phyloP scores from a whole-genome alignment of 2,888 invertebrate genomes.

The Euzophera pinguis region DNA sequence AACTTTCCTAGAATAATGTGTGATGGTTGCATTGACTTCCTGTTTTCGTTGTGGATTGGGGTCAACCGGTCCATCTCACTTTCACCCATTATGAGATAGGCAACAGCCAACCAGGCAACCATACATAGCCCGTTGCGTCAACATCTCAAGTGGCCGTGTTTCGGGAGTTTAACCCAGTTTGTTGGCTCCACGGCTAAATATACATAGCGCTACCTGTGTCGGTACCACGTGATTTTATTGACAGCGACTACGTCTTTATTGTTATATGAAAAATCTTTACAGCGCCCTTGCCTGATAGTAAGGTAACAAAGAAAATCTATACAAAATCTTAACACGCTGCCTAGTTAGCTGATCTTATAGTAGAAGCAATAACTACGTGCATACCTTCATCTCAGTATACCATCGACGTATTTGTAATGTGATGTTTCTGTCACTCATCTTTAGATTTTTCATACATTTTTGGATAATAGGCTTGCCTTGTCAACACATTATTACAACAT shows the following conservation, averaged over 20 bases:
- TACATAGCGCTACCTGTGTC: slow-evolving; percentile 58
- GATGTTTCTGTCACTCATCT: background rate
- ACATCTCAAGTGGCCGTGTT: slow-evolving; percentile 59
- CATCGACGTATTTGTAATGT: background rate
- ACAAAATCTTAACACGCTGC: no score
- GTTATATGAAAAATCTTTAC: no score
- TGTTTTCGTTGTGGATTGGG: slow-evolving; percentile 54
- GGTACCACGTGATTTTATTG: slow-evolving; percentile 40
- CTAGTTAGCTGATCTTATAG: no score
- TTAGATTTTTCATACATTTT: no score
- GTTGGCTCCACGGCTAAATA: slow-evolving; percentile 49
- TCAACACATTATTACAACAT: no score
- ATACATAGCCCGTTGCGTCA: slow-evolving; percentile 54
- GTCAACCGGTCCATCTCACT: slow-evolving; percentile 51
- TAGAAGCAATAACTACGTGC: slow-evolving; percentile 19
- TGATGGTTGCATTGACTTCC: slow-evolving; percentile 44
- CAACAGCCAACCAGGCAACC: slow-evolving; percentile 22
- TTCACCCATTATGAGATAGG: slow-evolving; percentile 46
- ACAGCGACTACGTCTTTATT: no score
- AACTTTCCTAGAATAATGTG: slow-evolving; percentile 17
- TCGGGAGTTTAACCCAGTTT: slow-evolving; percentile 75
- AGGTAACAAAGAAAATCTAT: no score
- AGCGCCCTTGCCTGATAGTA: no score
- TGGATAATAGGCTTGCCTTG: no score
- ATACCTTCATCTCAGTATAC: slow-evolving; percentile 22